Evolutionary conservation across 2,888 invertebrate species (phyloP).

Genomic region (Leptinotarsa tumamoca): DNA sequence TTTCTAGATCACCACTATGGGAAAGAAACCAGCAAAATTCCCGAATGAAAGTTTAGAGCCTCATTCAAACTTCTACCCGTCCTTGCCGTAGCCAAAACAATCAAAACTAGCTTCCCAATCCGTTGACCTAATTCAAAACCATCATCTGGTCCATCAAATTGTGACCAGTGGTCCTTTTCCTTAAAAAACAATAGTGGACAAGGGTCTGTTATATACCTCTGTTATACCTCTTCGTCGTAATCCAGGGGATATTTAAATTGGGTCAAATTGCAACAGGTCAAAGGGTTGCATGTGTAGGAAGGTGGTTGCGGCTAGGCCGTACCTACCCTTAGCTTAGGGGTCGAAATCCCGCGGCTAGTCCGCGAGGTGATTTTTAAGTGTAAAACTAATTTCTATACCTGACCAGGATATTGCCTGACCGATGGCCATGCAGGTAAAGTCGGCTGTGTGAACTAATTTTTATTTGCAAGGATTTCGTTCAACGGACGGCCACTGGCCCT

Average conservation of each 20-base stretch:
- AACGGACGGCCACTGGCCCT: conserved; percentile 34
- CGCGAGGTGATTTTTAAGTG: conserved; percentile 37
- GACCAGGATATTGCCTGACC: conserved; percentile 37
- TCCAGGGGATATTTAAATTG: conserved; percentile 58
- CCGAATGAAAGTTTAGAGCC: conserved; percentile 33
- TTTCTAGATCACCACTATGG: conserved; percentile 31
- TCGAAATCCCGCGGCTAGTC: conserved; percentile 15
- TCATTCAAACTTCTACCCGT: neutral
- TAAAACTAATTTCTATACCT: conserved; percentile 41
- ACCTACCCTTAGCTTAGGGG: conserved; percentile 20
- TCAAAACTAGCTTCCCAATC: conserved; percentile 40
- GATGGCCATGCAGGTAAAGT: conserved; percentile 39
- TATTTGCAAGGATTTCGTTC: conserved; percentile 46
- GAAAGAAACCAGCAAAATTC: conserved; percentile 25
- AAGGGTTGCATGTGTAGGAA: conserved; percentile 59
- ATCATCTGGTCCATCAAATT: conserved; percentile 54
- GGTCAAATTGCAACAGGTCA: conserved; percentile 58
- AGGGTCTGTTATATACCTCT: conserved; percentile 38
- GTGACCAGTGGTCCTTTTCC: conserved; percentile 52
- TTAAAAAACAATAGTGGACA: conserved; percentile 54
- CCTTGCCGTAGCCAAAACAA: neutral
- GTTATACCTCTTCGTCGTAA: conserved; percentile 46
- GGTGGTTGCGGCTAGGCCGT: conserved; percentile 18
- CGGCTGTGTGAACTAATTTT: conserved; percentile 57
- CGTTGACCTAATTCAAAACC: conserved; percentile 45